Conservation (phyloP, 2,888 invertebrate species). For the Plusia festucae region DNA sequence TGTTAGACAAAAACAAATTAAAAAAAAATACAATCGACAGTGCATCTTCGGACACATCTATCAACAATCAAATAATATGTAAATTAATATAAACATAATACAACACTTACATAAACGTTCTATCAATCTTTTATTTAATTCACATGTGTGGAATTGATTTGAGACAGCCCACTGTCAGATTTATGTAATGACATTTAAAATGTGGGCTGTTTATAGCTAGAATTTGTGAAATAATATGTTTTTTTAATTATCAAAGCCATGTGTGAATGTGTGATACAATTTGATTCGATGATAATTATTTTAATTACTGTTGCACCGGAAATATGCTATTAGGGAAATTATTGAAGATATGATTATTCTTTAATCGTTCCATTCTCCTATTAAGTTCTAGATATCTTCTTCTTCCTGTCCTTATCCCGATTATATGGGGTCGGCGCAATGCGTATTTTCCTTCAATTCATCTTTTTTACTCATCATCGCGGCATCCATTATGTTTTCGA, state of each 20-base stretch:
- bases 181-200: constrained; percentile 17
- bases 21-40: not conserved
- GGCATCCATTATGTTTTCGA: not conserved
- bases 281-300: constrained; percentile 33
- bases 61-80: not conserved
- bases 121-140: not conserved
- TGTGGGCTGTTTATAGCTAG: constrained; percentile 20
- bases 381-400: too few species aligned
- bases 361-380: not conserved
- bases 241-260: constrained; percentile 17
- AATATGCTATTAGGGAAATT: constrained; percentile 7
- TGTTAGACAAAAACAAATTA: not conserved
- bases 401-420: too few species aligned
- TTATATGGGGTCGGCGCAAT: too few species aligned
- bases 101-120: too few species aligned
- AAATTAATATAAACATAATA: not conserved
- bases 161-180: constrained; percentile 12
- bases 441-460: too few species aligned
- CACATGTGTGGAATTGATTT: constrained; percentile 4
- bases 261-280: constrained; percentile 10
- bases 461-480: too few species aligned
- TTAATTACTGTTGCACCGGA: constrained; percentile 26
- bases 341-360: not conserved
- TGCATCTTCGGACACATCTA: not conserved
- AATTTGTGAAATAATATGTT: constrained; percentile 27